Percentiles rank a stretch among this genome's conserved stretches.
phyloP scores from a whole-genome alignment of 2,888 invertebrate genomes.

The Eumacrocentrus americanus region DNA sequence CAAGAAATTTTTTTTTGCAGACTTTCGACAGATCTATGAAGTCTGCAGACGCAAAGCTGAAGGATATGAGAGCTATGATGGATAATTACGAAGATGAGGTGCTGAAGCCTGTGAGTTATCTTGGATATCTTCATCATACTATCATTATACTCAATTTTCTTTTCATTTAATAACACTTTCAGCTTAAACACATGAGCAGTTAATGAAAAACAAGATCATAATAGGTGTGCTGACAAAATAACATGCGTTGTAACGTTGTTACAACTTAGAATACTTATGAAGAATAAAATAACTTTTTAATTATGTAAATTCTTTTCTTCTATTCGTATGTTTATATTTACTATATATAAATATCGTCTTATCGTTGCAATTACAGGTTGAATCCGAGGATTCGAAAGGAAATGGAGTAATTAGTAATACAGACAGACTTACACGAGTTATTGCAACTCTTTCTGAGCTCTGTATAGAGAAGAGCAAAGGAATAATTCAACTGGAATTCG shows the following conservation, averaged over 20 bases:
- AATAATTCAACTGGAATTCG: slow-evolving; percentile 31
- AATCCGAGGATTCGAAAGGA: slow-evolving; percentile 25
- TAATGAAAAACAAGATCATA: too few relatives aligned
- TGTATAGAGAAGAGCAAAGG: slow-evolving; percentile 31
- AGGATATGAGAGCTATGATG: too few relatives aligned
- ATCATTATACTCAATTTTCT: too few relatives aligned
- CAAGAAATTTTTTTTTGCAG: too few relatives aligned
- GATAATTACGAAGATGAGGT: too few relatives aligned
- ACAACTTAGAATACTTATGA: background rate
- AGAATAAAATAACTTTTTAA: background rate
- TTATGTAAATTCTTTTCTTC: background rate
- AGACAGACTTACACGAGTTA: slow-evolving; percentile 32
- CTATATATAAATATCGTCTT: background rate
- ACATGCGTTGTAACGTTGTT: background rate
- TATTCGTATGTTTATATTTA: background rate
- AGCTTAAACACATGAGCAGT: background rate
- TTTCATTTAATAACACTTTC: too few relatives aligned
- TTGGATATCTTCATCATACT: too few relatives aligned
- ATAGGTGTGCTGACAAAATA: too few relatives aligned
- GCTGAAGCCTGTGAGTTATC: too few relatives aligned
- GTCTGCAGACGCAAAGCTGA: too few relatives aligned
- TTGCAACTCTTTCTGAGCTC: slow-evolving; percentile 32
- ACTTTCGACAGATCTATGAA: too few relatives aligned
- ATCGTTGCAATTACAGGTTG: background rate
- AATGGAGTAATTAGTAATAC: background rate